A percentile compares a stretch with the other conserved stretches of the same genome.
Conservation (phyloP, 2,888 invertebrate species). For the Lagria hirta region DNA sequence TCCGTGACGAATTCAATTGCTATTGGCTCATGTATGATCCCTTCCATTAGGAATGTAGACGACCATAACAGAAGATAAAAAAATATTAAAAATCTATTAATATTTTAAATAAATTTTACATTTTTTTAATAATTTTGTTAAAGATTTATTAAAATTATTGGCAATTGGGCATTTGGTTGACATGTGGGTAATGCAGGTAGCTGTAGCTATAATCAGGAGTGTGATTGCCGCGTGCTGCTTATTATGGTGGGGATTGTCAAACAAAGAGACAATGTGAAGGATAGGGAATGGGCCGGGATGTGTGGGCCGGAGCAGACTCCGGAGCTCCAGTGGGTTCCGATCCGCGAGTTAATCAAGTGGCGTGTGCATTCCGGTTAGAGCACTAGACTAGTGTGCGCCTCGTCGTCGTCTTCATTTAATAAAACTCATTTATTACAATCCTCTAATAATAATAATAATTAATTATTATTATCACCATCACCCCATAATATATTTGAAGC, state of each 20-base stretch:
- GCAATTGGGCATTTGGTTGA: no score
- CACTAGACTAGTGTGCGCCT: conserved; percentile 52
- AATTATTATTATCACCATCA: conserved; percentile 40
- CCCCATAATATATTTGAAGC: conserved; percentile 1
- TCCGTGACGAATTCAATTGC: conserved; percentile 62
- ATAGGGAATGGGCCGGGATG: conserved; percentile 55
- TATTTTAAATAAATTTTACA: no score
- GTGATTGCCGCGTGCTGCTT: conserved; percentile 49
- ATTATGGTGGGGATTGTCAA: conserved; percentile 49
- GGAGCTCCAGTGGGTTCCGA: conserved; percentile 59
- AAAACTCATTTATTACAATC: conserved; percentile 50
- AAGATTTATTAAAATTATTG: no score
- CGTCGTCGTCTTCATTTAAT: conserved; percentile 43
- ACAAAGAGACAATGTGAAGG: conserved; percentile 44
- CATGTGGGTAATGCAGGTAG: conserved; percentile 51
- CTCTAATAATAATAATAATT: conserved; percentile 54
- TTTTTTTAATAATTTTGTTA: no score
- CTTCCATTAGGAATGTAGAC: conserved; percentile 53
- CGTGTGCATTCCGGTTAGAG: conserved; percentile 59
- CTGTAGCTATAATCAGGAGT: conserved; percentile 52
- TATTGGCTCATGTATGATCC: conserved; percentile 60
- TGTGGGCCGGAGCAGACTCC: conserved; percentile 63
- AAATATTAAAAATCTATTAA: no score
- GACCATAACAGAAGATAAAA: no score
- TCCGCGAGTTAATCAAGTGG: conserved; percentile 65